phyloP scores from a whole-genome alignment of 2,113 vertebrate genomes.

The Microtus montanus region DNA sequence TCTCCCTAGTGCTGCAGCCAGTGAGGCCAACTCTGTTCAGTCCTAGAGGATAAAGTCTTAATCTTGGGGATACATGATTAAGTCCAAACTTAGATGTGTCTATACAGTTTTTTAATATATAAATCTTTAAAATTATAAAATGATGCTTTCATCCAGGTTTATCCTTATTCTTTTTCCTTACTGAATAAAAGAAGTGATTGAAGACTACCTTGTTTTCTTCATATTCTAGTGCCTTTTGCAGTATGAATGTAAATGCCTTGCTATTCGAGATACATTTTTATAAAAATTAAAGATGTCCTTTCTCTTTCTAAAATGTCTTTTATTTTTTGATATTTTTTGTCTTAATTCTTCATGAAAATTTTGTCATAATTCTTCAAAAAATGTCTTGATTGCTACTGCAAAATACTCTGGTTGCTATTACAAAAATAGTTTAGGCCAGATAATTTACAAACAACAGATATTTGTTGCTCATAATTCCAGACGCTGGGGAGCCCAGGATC shows the following conservation, averaged over 20 bases:
- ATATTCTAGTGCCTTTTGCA: not conserved
- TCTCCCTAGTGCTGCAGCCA: not conserved
- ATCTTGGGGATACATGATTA: not conserved
- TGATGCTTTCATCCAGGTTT: not conserved
- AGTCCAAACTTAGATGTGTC: not conserved
- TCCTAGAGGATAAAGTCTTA: not conserved
- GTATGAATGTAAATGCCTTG: not conserved
- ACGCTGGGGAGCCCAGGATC: not conserved
- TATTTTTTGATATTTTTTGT: constrained; percentile 11
- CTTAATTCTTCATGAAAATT: not conserved
- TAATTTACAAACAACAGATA: not conserved
- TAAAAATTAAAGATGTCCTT: not conserved
- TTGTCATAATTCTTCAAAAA: not conserved
- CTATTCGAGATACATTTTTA: not conserved
- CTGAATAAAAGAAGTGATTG: not conserved
- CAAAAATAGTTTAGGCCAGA: not conserved
- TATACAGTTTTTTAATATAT: not conserved
- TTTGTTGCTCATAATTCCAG: not conserved
- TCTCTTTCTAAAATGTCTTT: not conserved
- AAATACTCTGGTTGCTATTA: not conserved
- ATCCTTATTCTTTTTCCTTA: not conserved
- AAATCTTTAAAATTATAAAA: not conserved
- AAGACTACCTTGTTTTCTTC: not conserved
- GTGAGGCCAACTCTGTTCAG: not conserved
- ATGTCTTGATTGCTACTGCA: not conserved